Evolutionary conservation across 2,888 invertebrate genomes (phyloP).

Genomic region (Pilophorus perplexus): DNA sequence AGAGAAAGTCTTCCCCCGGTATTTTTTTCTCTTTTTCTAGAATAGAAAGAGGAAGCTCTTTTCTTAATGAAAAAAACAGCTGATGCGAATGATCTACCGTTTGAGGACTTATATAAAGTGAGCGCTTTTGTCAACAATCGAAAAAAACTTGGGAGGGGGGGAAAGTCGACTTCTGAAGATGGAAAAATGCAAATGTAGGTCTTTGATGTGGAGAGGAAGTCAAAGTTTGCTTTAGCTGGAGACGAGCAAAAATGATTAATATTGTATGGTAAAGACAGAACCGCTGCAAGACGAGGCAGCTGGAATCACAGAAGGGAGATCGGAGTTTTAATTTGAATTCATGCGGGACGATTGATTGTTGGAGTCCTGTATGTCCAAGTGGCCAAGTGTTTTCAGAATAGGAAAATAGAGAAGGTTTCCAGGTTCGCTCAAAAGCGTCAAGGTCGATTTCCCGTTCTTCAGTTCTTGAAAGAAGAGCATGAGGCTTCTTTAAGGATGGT

Average conservation of each 20-base stretch:
- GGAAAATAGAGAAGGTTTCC: too few species aligned
- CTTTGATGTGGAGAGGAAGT: slow-evolving; percentile 40
- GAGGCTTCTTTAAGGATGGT: too few species aligned
- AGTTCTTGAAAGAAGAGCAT: too few species aligned
- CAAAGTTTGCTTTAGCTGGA: slow-evolving; percentile 24
- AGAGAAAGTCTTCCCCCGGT: not conserved
- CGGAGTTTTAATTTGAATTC: too few species aligned
- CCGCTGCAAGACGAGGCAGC: too few species aligned
- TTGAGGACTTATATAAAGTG: slow-evolving; percentile 40
- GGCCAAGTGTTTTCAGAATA: too few species aligned
- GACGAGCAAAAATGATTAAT: slow-evolving; percentile 29
- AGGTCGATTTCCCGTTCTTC: too few species aligned
- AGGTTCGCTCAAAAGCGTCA: too few species aligned
- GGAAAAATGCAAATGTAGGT: slow-evolving; percentile 39
- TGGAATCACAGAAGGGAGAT: too few species aligned
- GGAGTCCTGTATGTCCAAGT: too few species aligned
- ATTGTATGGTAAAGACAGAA: slow-evolving; percentile 30
- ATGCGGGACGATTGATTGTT: too few species aligned
- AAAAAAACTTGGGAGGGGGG: not conserved
- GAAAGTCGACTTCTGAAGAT: slow-evolving; percentile 26
- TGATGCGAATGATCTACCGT: slow-evolving; percentile 41
- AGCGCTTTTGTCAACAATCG: slow-evolving; percentile 39
- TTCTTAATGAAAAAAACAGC: slow-evolving; percentile 40
- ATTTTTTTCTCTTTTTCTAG: too few species aligned
- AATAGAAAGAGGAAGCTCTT: slow-evolving; percentile 22